Evolutionary conservation across 2,888 invertebrate genomes (phyloP), one percentile per base, ranked within the genome.

Genomic region (Eubasilissa splendida): DNA sequence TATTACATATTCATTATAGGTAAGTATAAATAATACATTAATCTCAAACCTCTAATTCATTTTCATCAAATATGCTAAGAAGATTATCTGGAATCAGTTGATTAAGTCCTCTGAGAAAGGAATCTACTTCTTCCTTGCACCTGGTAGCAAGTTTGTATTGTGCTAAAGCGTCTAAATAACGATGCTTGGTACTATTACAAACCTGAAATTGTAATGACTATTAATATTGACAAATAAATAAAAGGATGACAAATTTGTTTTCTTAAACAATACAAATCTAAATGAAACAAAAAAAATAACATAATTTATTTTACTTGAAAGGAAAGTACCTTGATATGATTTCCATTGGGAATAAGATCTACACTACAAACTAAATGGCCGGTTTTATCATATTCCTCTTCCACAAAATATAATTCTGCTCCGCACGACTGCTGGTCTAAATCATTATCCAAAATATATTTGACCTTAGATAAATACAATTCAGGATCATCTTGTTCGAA

Each of bases 401-500:
- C 98, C 1, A 94, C 92, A 89, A 98, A 98, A 88, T 92, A 95
- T 80, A 98, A 88, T 87, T 97, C 97, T 87, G 96, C 94, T 42
- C 91, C 92, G 0, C 87, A 85, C 77, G 94, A 95, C 52, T 90
- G 90, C 74, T 92, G 89, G 87, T 96, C 96, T 84, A 97, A 93
- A 89, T 97, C 96, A 84, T 97, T 96, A 86, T 98, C 97, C 85
- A 97, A 89, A 84, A 98, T 95, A 88, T 97, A 98, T 87, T 96
- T 96, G 65, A 98, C 95, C 91, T 98, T 98, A n/a, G 95, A 95
- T 83, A 97, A 89, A 89, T 97, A 98, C 80, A 98, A 90, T 88
- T 97, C 97, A 0, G 98, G 97, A 89, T 98, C 98, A 87, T 98
- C 98, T 88, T 97, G 97, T 87, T 98, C 97, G 88, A 98, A 98